Base-by-base conservation (phyloP, 2,113 vertebrate genomes). In the Melospiza melodia region DNA sequence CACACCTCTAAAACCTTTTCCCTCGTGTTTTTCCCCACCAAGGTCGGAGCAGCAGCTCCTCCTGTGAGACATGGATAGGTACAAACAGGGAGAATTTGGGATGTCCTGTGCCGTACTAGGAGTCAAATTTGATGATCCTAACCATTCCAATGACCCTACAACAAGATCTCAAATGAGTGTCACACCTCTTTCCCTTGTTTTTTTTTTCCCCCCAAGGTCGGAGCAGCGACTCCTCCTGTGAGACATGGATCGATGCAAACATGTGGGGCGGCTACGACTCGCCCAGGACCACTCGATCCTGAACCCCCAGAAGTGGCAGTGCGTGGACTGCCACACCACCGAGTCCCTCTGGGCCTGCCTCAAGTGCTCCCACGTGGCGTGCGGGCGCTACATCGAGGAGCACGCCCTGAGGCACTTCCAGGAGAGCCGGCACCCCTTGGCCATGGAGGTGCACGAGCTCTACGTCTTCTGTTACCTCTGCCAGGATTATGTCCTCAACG, bases 171-270 rank as follows among this genome's bases (percentile, higher is more conserved):
- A n/a, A n/a, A n/a, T n/a, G n/a, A n/a, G n/a, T n/a, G n/a, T n/a
- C n/a, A n/a, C n/a, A n/a, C n/a, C n/a, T n/a, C n/a, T n/a, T n/a
- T n/a, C n/a, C n/a, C n/a, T n/a, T n/a, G n/a, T n/a, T n/a, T n/a
- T n/a, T n/a, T n/a, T n/a, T n/a, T n/a, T n/a, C 35, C 35, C 8
- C 31, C 7, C 5, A 0, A 39, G 44, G 15, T 95, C 85, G 72
- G 95, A 97, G 94, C 93, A 93, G 96, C 61, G 80, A 82, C 96
- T 54, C 85, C 94, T 96, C 77, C 95, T 84, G 73, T 98, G 85
- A 98, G 98, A 97, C 97, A 99, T 99, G 99, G 99, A 99, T 98
- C 98, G 99, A 97, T 99, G 99, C 98, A 99, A 99, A 98, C 99
- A 99, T 97, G 99, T 99, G 94, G 99, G 98, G 93, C 99, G 99